phyloP scores from a whole-genome alignment of 2,113 vertebrate genomes.

The Gobius niger region DNA sequence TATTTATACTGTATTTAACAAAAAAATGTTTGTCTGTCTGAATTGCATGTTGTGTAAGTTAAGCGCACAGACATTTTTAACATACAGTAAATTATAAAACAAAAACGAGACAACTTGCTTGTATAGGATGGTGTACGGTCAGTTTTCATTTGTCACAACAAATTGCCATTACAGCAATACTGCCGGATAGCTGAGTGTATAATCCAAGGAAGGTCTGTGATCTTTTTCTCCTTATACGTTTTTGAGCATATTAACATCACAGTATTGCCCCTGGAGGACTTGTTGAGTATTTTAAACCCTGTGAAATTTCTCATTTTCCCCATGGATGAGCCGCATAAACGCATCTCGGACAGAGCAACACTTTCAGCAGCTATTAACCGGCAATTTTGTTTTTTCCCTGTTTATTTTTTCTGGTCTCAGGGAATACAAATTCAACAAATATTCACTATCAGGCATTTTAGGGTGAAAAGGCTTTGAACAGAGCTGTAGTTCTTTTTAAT shows the following conservation, averaged over 20 bases:
- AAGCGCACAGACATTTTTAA: neutral
- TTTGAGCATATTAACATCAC: conserved; percentile 50
- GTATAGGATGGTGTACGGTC: neutral
- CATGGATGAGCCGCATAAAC: conserved; percentile 61
- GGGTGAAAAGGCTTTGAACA: conserved; percentile 1
- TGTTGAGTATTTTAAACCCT: conserved; percentile 58
- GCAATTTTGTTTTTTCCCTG: conserved; percentile 53
- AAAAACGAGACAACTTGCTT: neutral
- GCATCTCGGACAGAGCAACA: conserved; percentile 51
- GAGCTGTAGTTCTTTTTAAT: neutral
- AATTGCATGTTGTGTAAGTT: neutral
- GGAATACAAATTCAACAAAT: conserved; percentile 23
- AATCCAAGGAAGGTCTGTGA: no score
- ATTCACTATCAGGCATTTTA: conserved; percentile 9
- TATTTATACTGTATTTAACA: neutral
- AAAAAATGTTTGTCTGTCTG: neutral
- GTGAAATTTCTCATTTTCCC: conserved; percentile 78
- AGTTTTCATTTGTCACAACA: neutral
- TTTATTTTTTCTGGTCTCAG: conserved; percentile 48
- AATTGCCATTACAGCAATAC: neutral
- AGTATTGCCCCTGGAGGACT: conserved; percentile 44
- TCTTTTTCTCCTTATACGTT: neutral
- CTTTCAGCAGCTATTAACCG: conserved; percentile 55
- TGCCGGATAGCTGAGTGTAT: neutral
- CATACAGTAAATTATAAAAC: neutral